phyloP scores from a whole-genome alignment of 2,888 invertebrate species.

The Bugulina stolonifera region DNA sequence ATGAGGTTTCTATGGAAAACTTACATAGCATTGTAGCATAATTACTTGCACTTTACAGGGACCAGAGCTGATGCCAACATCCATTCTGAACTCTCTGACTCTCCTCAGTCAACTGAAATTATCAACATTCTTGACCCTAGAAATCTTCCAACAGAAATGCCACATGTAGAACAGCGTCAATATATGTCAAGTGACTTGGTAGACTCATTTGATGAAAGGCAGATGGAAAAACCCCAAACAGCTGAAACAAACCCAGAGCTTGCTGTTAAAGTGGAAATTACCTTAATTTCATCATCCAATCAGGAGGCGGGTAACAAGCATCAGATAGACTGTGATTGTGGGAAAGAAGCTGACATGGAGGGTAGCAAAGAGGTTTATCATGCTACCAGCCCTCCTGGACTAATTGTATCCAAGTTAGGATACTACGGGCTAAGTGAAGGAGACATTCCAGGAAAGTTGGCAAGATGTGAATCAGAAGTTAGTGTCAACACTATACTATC shows the following conservation, averaged over 20 bases:
- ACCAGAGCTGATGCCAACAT: too few relatives aligned
- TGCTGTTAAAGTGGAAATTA: neutral
- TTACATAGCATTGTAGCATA: neutral
- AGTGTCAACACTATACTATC: constrained; percentile 12
- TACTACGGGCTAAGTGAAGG: constrained; percentile 19
- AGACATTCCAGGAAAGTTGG: neutral
- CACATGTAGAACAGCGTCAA: too few relatives aligned
- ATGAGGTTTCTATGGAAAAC: neutral
- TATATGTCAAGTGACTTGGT: too few relatives aligned
- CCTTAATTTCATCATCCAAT: neutral
- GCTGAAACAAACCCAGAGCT: too few relatives aligned
- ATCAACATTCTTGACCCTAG: neutral
- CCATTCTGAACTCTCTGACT: neutral
- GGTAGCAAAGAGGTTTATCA: too few relatives aligned
- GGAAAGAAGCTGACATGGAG: neutral
- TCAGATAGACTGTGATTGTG: too few relatives aligned
- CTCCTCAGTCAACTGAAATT: neutral
- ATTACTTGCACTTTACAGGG: too few relatives aligned
- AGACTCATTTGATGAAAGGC: too few relatives aligned
- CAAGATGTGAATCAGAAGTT: neutral
- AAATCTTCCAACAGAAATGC: too few relatives aligned
- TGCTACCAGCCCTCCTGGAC: neutral
- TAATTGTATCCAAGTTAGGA: neutral
- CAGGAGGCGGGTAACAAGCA: too few relatives aligned
- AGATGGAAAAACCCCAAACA: too few relatives aligned